Conservation (phyloP, 1,140 invertebrate species). For the Spodoptera frugiperda region DNA sequence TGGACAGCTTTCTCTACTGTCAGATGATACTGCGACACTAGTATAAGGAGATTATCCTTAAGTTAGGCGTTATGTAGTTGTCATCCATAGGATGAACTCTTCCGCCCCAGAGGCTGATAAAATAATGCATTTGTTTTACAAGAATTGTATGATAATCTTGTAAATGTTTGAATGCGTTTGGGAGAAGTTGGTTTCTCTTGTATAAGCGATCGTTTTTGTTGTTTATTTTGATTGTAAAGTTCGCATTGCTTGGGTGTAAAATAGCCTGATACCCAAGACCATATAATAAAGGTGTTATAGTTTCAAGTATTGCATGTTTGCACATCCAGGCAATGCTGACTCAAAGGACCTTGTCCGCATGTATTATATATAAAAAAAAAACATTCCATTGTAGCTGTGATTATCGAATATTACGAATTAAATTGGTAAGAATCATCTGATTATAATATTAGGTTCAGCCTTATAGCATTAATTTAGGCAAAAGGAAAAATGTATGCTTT, state of each 20-base stretch:
- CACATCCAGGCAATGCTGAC: conserved; percentile 20
- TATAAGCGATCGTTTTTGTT: conserved; percentile 1
- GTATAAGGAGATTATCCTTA: conserved; percentile 34
- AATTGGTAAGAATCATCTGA: background rate
- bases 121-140: background rate
- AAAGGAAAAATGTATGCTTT: background rate
- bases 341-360: conserved; percentile 3
- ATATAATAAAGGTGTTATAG: no score
- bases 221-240: conserved; percentile 4
- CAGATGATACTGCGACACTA: conserved; percentile 81
- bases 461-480: background rate
- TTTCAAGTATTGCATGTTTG: background rate
- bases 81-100: conserved; percentile 33
- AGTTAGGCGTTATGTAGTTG: conserved; percentile 18
- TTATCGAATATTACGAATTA: conserved; percentile 48
- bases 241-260: conserved; percentile 13
- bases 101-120: conserved; percentile 30
- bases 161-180: conserved; percentile 43
- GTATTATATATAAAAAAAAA: conserved; percentile 6
- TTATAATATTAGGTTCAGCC: background rate
- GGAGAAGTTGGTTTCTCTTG: conserved; percentile 22
- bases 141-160: conserved; percentile 41
- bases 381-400: conserved; percentile 55
- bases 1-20: conserved; percentile 81
- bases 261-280: no score